phyloP scores from a whole-genome alignment of 2,113 vertebrate species.

The Actenoides lindsayi region DNA sequence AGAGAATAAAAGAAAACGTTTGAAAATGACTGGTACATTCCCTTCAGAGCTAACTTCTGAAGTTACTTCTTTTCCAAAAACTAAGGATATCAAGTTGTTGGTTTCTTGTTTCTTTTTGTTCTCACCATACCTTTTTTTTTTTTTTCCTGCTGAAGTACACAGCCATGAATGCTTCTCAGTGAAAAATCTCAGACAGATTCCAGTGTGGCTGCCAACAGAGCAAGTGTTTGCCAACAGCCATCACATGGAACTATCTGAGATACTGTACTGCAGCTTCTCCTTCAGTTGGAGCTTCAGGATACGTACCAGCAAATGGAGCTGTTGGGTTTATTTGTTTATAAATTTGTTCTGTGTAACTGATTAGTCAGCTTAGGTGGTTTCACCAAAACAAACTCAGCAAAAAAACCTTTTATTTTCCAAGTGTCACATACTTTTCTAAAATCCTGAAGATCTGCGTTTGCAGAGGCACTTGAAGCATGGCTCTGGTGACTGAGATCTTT shows the following conservation, averaged over 20 bases:
- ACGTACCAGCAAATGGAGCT: neutral
- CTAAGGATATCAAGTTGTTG: neutral
- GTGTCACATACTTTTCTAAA: neutral
- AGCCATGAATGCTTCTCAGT: neutral
- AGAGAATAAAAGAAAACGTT: conserved; percentile 2
- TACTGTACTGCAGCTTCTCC: neutral
- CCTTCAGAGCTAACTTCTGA: neutral
- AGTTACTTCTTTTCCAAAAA: neutral
- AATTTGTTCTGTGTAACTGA: neutral
- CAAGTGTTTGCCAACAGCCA: neutral
- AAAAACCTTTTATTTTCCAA: neutral
- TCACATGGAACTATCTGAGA: neutral
- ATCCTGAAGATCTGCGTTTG: neutral
- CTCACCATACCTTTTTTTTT: neutral
- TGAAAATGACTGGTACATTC: neutral
- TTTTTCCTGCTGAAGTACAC: neutral
- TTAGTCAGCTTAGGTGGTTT: neutral
- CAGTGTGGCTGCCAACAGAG: neutral
- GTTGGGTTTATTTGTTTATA: neutral
- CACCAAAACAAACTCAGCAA: neutral
- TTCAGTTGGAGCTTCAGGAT: neutral
- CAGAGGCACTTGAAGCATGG: neutral
- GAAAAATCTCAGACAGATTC: neutral
- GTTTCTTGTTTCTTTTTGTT: neutral
- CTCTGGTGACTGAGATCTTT: neutral